phyloP scores from a whole-genome alignment of 1,140 invertebrate species.

The Ptiloglossa arizonensis region DNA sequence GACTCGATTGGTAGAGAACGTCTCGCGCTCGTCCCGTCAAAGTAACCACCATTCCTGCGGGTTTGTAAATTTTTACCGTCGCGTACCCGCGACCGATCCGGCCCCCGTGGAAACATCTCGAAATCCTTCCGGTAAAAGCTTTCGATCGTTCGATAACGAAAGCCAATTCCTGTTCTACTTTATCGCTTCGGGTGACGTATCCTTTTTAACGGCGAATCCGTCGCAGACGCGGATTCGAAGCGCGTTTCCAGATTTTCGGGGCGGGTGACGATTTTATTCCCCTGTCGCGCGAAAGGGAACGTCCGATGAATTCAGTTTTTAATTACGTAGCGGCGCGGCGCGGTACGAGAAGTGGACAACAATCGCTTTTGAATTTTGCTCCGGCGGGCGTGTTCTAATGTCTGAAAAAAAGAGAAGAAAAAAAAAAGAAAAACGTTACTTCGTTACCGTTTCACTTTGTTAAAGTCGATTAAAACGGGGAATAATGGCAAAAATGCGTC shows the following conservation, averaged over 20 bases:
- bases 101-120: conserved; percentile 25
- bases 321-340: neutral
- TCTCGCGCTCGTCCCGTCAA: conserved; percentile 8
- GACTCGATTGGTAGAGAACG: neutral
- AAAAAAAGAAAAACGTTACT: too few relatives aligned
- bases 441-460: too few relatives aligned
- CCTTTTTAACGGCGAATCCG: neutral
- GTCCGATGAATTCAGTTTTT: neutral
- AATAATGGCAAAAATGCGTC: too few relatives aligned
- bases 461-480: neutral
- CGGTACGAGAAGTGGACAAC: too few relatives aligned
- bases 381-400: too few relatives aligned
- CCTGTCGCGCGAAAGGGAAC: too few relatives aligned
- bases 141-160: conserved; percentile 18
- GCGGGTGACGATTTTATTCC: too few relatives aligned
- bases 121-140: conserved; percentile 41
- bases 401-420: too few relatives aligned
- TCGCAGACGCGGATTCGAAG: neutral
- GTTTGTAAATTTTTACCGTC: conserved; percentile 4
- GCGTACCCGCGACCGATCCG: conserved; percentile 1
- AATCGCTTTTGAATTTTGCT: too few relatives aligned
- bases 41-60: neutral
- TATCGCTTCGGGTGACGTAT: conserved; percentile 1
- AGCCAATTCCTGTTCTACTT: conserved; percentile 9
- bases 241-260: too few relatives aligned